Evolutionary conservation across 2,113 vertebrate species (phyloP), one percentile per base, ranked within the genome.

Genomic region (Sylvia atricapilla): DNA sequence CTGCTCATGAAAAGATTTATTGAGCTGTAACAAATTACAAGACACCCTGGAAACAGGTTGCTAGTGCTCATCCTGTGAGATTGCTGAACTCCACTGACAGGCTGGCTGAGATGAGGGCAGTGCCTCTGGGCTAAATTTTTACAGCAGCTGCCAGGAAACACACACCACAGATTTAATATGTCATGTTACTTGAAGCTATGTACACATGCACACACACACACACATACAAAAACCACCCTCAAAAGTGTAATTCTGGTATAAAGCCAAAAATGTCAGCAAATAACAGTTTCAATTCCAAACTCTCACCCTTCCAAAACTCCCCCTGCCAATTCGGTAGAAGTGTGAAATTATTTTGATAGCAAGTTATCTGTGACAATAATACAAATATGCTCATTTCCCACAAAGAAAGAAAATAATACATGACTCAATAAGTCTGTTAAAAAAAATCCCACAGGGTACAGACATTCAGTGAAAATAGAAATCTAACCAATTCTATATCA

Each of bases 341-440:
- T 44, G 68, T 27, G 63, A 91, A 33, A 60, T 96, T 92, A 94
- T 93, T 92, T 73, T 90, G 59, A 80, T 95, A 90, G 21, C 46
- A 90, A 79, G 43, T 62, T 86, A 62, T 85, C 67, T 62, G 75
- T 86, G 82, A 80, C 63, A 93, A 72, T 72, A 93, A 90, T 46
- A 88, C 20, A 92, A 94, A 90, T 47, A 90, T 58, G 50, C 12
- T 96, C 22, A 39, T 93, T 88, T 90, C 55, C 70, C 37, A 77
- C 35, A 37, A 73, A 92, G 37, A 66, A 81, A 82, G 11, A 94
- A 91, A 88, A 93, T 37, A 91, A 63, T 56, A 44, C 25, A 73
- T 31, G 28, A 33, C 43, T 90, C n/a, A 47, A 6, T 41, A 85
- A 77, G 18, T 43, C 75, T 88, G 22, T 53, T 47, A 18, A 67